phyloP scores from a whole-genome alignment of 1,140 invertebrate species.

The Pollicipes pollicipes region DNA sequence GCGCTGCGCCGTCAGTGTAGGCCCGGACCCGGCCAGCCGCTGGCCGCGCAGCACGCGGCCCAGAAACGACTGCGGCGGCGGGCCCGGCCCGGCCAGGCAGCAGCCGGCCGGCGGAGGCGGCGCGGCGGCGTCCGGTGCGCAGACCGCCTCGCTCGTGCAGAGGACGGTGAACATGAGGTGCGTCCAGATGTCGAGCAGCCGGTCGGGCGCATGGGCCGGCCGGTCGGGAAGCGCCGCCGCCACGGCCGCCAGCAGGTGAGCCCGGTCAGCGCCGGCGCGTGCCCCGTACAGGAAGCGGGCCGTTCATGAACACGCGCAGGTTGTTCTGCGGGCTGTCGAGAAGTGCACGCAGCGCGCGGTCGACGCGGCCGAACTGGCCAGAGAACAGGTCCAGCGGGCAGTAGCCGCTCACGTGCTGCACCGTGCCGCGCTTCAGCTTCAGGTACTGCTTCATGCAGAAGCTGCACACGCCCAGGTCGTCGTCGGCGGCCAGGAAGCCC shows the following conservation, averaged over 20 bases:
- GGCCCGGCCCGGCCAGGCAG: neutral
- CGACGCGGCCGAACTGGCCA: constrained; percentile 15
- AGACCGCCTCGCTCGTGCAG: neutral
- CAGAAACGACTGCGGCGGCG: neutral
- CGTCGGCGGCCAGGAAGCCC: constrained; percentile 14
- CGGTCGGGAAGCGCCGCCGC: constrained; percentile 1
- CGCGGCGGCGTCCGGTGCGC: neutral
- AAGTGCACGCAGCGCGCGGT: constrained; percentile 15
- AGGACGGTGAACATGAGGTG: neutral
- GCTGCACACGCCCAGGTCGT: constrained; percentile 13
- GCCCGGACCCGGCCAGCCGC: neutral
- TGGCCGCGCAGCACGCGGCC: neutral
- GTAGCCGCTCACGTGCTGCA: constrained; percentile 17
- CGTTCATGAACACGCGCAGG: constrained; percentile 19
- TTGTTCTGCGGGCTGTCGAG: constrained; percentile 20
- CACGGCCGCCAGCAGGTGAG: neutral
- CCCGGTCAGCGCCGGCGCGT: neutral
- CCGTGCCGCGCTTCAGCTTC: constrained; percentile 16
- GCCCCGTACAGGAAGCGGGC: constrained; percentile 17
- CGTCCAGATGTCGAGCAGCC: neutral
- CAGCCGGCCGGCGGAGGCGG: neutral
- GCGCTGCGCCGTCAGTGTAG: neutral
- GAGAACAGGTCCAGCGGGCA: constrained; percentile 22
- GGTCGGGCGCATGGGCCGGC: neutral
- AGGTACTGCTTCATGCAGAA: constrained; percentile 17